Conservation (phyloP, 2,888 invertebrate species). For the Thera obeliscata region DNA sequence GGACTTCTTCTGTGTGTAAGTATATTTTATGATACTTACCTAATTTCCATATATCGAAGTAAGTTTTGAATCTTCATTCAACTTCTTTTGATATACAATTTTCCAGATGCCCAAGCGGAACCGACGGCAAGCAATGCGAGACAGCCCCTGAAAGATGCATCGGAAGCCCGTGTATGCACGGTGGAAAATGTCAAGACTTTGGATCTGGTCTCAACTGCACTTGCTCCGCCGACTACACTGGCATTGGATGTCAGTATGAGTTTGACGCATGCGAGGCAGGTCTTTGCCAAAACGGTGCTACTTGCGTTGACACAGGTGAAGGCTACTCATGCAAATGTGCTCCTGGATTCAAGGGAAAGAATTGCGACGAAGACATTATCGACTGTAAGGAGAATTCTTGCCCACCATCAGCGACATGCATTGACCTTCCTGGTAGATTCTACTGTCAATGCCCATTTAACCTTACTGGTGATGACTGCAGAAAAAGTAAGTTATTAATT, state of each 20-base stretch:
- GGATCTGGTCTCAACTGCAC: conserved; percentile 98
- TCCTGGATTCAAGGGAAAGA: conserved; percentile 90
- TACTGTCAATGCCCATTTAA: conserved; percentile 99
- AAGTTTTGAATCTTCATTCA: not conserved
- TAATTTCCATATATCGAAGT: too few species aligned
- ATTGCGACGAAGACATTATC: conserved; percentile 95
- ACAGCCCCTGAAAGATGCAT: conserved; percentile 97
- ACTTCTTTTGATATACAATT: not conserved
- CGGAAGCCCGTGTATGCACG: conserved; percentile 97
- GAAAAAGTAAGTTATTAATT: conserved; percentile 89
- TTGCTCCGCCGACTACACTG: conserved; percentile 93
- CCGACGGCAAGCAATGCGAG: conserved; percentile 98
- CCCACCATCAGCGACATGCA: conserved; percentile 96
- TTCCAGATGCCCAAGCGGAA: conserved; percentile 94
- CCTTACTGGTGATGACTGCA: conserved; percentile 97
- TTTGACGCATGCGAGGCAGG: conserved; percentile 96
- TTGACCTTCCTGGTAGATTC: conserved; percentile 95
- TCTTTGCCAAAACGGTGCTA: conserved; percentile 96
- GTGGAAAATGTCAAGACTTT: conserved; percentile 97
- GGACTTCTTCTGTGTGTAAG: conserved; percentile 95
- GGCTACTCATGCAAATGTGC: conserved; percentile 95
- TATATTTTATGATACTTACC: conserved; percentile 48
- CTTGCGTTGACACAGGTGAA: conserved; percentile 93
- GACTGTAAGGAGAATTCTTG: conserved; percentile 97
- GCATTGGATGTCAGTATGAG: conserved; percentile 96